Evolutionary conservation across 2,797 vertebrate species (phyloP).

Genomic region (Lophius americanus): DNA sequence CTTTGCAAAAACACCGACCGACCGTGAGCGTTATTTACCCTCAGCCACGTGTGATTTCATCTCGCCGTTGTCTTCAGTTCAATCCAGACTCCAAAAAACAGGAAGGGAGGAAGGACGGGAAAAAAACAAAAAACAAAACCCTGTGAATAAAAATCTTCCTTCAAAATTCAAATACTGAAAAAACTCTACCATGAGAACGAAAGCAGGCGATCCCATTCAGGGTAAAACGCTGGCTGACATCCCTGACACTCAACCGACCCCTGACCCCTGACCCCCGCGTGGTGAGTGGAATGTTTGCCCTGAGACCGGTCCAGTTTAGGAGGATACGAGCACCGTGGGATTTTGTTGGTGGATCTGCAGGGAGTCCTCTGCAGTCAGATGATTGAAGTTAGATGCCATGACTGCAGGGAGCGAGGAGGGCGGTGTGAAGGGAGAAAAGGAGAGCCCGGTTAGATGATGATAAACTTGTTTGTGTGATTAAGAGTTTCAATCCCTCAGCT

Average conservation of each 20-base stretch:
- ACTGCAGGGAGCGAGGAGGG: neutral
- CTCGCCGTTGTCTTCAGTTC: conserved; percentile 7
- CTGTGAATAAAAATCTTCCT: conserved; percentile 32
- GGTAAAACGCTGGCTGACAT: neutral
- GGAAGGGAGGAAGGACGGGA: conserved; percentile 7
- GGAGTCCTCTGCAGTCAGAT: neutral
- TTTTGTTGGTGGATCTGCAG: conserved; percentile 19
- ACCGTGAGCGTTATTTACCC: neutral
- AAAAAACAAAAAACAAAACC: neutral
- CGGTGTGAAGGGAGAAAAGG: neutral
- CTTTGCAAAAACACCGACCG: neutral
- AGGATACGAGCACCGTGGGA: conserved; percentile 5
- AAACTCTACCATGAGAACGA: conserved; percentile 10
- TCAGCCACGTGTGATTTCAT: neutral
- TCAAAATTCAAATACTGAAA: conserved; percentile 40
- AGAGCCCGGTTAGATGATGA: neutral
- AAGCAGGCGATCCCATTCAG: conserved; percentile 22
- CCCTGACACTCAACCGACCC: conserved; percentile 14
- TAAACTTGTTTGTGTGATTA: neutral
- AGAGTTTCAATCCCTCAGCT: too few species aligned
- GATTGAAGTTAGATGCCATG: conserved; percentile 12
- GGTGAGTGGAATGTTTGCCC: conserved; percentile 23
- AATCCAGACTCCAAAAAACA: conserved; percentile 3
- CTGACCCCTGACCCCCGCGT: neutral
- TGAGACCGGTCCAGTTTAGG: conserved; percentile 23